These are phyloP conservation scores for Ophion ventricosus DNA, from an alignment of 2,888 invertebrate genomes.

Conservation along the genomic window DNA sequence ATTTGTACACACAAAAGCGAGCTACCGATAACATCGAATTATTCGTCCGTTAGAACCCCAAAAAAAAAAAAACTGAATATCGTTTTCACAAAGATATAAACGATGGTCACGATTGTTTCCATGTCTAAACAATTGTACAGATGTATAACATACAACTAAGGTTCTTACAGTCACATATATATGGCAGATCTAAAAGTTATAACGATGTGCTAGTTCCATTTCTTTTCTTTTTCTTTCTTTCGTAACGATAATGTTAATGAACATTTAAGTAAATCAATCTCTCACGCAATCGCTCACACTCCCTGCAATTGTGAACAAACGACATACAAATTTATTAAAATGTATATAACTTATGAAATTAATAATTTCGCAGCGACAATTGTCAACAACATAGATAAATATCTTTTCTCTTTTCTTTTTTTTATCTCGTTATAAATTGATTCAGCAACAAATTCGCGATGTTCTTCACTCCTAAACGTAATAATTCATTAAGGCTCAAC, in stretches of 20 bases:
- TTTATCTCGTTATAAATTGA: conserved; percentile 30
- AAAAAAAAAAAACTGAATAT: conserved; percentile 32
- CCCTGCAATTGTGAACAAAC: conserved; percentile 72
- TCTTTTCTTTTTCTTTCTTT: conserved; percentile 7
- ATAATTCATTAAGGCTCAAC: conserved; percentile 56
- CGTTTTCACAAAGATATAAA: conserved; percentile 54
- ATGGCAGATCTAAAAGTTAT: conserved; percentile 78
- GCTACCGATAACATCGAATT: conserved; percentile 64
- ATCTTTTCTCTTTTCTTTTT: conserved; percentile 53
- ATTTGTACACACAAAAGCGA: conserved; percentile 73
- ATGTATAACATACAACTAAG: conserved; percentile 68
- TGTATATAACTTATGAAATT: conserved; percentile 73
- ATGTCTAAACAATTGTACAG: conserved; percentile 72
- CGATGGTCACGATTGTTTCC: conserved; percentile 68
- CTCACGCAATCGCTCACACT: conserved; percentile 75
- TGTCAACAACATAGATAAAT: conserved; percentile 73
- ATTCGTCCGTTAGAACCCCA: conserved; percentile 34
- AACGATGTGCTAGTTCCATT: conserved; percentile 69
- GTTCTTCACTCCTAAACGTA: conserved; percentile 40
- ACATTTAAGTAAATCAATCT: conserved; percentile 81
- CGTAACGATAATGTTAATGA: conserved; percentile 68
- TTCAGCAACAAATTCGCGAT: conserved; percentile 42
- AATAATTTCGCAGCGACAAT: conserved; percentile 75
- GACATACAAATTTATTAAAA: conserved; percentile 70
- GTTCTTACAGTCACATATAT: conserved; percentile 77